phyloP scores from a whole-genome alignment of 1,140 invertebrate species.

The Cardiocondyla obscurior region DNA sequence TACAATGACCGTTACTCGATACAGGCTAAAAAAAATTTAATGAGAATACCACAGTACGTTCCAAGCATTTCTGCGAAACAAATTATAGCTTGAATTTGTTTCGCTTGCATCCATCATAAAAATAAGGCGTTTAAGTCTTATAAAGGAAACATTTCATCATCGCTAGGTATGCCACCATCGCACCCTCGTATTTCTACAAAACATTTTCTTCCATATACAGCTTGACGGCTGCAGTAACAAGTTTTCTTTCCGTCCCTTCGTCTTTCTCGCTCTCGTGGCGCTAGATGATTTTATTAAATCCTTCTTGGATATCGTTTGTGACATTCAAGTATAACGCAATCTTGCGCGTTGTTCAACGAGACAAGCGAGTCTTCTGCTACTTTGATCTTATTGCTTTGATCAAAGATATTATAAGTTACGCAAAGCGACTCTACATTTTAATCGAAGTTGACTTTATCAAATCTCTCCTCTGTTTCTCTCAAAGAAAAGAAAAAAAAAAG shows the following conservation, averaged over 20 bases:
- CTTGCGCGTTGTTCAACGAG: conserved; percentile 12
- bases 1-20: background rate
- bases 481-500: background rate
- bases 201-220: conserved; percentile 49
- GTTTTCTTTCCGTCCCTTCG: conserved; percentile 46
- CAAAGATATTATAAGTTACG: background rate
- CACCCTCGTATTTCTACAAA: conserved; percentile 45
- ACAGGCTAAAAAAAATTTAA: background rate
- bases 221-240: conserved; percentile 52
- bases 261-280: background rate
- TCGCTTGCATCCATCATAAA: conserved; percentile 23
- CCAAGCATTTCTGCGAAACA: background rate
- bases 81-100: conserved; percentile 33
- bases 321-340: conserved; percentile 45
- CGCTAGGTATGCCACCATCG: conserved; percentile 13
- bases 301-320: conserved; percentile 45
- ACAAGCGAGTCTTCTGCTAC: conserved; percentile 1
- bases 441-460: conserved; percentile 23
- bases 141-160: conserved; percentile 45
- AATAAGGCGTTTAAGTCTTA: conserved; percentile 37
- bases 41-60: background rate
- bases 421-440: background rate
- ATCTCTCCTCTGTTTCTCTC: background rate
- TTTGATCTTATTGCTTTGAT: conserved; percentile 19
- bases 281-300: conserved; percentile 55